These are phyloP conservation scores for Austrofundulus limnaeus DNA, from an alignment of 2,113 vertebrate species.

Conservation along the genomic window DNA sequence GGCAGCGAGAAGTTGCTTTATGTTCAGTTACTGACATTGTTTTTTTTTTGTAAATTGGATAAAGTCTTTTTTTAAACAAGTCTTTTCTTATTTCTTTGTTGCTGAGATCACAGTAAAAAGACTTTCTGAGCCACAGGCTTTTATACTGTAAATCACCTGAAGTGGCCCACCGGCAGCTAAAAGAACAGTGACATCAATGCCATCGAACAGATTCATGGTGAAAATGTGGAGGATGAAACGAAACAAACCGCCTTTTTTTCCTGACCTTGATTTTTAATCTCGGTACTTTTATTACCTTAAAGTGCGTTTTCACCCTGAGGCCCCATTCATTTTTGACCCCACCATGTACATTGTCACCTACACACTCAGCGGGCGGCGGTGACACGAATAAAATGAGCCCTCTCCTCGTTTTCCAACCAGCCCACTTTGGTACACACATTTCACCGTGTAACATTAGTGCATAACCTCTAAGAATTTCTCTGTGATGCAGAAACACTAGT, in stretches of 20 bases:
- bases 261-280: conserved; percentile 25
- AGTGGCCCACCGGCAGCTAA: not conserved
- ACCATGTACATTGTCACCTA: conserved; percentile 1
- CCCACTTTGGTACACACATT: conserved; percentile 26
- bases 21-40: not conserved
- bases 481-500: conserved; percentile 40
- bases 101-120: not conserved
- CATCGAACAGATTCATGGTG: conserved; percentile 12
- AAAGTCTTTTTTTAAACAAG: not conserved
- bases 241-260: conserved; percentile 23
- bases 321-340: conserved; percentile 43
- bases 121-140: not conserved
- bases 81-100: not conserved
- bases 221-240: conserved; percentile 11
- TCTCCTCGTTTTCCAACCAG: conserved; percentile 17
- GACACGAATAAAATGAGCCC: conserved; percentile 31
- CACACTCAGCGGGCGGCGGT: conserved; percentile 16
- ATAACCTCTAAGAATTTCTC: conserved; percentile 48
- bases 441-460: conserved; percentile 28
- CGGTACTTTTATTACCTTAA: conserved; percentile 13
- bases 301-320: conserved; percentile 21
- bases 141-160: conserved; percentile 1
- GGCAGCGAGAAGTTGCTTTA: not conserved
- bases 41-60: not conserved
- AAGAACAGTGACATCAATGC: conserved; percentile 1